phyloP scores from a whole-genome alignment of 2,797 vertebrate species.

The Coilia nasus region DNA sequence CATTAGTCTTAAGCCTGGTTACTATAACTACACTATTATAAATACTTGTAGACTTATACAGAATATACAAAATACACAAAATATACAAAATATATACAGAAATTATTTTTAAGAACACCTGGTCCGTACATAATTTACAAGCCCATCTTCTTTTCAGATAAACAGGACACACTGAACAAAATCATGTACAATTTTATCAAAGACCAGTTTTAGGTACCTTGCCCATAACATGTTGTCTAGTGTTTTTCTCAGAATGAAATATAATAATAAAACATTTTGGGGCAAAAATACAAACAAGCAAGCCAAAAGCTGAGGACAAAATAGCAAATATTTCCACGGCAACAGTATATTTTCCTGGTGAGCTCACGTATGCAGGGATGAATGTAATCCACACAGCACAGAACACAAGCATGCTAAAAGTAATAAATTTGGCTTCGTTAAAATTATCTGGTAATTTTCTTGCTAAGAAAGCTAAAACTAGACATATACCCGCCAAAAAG shows the following conservation, averaged over 20 bases:
- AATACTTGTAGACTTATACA: too few species aligned
- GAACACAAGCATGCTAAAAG: constrained; percentile 78
- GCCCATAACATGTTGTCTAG: constrained; percentile 68
- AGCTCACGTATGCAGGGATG: constrained; percentile 76
- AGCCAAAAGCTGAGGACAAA: constrained; percentile 71
- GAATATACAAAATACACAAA: too few species aligned
- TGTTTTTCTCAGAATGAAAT: constrained; percentile 73
- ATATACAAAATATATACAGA: too few species aligned
- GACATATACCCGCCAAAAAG: constrained; percentile 67
- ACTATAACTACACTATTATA: too few species aligned
- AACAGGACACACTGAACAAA: neutral
- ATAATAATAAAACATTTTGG: constrained; percentile 78
- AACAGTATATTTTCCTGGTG: constrained; percentile 77
- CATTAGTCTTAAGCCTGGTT: too few species aligned
- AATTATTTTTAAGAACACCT: neutral
- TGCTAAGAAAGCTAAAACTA: constrained; percentile 73
- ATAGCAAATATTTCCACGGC: constrained; percentile 80
- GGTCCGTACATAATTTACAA: neutral
- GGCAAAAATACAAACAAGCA: constrained; percentile 72
- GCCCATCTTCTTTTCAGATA: neutral
- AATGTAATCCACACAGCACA: constrained; percentile 78
- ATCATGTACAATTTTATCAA: constrained; percentile 16
- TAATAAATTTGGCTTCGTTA: constrained; percentile 76
- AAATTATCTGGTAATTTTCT: constrained; percentile 77
- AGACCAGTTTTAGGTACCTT: constrained; percentile 42